Conservation (phyloP, 2,797 vertebrate species). For the Babyrousa celebensis region DNA sequence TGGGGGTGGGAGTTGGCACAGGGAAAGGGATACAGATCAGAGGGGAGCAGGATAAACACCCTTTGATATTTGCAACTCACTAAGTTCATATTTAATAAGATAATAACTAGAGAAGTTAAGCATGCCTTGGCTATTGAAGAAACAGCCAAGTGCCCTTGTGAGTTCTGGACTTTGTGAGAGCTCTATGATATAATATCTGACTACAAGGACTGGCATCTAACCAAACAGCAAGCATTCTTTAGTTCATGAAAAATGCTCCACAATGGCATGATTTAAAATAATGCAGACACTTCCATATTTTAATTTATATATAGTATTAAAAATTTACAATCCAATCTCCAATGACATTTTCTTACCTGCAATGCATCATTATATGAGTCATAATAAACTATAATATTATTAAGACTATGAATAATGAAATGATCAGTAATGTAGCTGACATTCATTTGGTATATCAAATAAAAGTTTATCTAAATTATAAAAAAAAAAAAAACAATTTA, state of each 20-base stretch:
- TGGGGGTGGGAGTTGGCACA: accelerated
- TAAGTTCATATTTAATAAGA: constrained; percentile 39
- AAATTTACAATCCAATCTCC: constrained; percentile 62
- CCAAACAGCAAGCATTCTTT: background rate
- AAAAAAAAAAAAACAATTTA: background rate
- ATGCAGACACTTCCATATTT: constrained; percentile 56
- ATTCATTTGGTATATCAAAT: constrained; percentile 58
- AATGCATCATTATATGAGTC: constrained; percentile 53
- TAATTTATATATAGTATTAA: constrained; percentile 63
- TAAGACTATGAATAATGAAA: constrained; percentile 70
- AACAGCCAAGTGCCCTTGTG: background rate
- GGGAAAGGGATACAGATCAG: background rate
- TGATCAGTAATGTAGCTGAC: constrained; percentile 1
- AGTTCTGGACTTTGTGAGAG: background rate
- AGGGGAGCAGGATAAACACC: background rate
- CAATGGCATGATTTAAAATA: constrained; percentile 44
- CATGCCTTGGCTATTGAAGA: background rate
- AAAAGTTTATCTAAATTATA: constrained; percentile 66
- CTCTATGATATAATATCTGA: background rate
- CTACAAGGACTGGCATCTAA: background rate
- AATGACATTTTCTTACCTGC: constrained; percentile 66
- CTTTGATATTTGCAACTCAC: background rate
- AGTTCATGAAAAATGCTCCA: constrained; percentile 37
- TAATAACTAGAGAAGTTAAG: constrained; percentile 17
- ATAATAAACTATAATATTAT: constrained; percentile 76